These are phyloP conservation scores for Pocillopora meandrina DNA, from an alignment of 92 coral and sea anemone genomes.

Conservation along the genomic window DNA sequence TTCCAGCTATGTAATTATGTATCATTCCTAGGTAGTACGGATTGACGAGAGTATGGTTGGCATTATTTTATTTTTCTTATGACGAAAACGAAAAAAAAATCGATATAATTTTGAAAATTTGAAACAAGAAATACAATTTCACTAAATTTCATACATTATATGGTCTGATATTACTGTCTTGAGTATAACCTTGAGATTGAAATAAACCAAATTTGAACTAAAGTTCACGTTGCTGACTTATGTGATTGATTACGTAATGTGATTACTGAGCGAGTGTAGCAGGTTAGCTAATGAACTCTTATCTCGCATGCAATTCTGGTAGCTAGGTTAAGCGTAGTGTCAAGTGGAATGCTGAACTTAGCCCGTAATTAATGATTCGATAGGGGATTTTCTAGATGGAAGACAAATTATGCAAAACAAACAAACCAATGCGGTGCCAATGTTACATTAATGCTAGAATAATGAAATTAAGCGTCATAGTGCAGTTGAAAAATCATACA, in stretches of 20 bases:
- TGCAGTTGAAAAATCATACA: not conserved
- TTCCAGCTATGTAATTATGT: conserved; percentile 34
- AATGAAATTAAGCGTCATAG: not conserved
- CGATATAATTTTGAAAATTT: conserved; percentile 40
- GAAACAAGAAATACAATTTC: conserved; percentile 43
- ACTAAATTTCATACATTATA: not conserved
- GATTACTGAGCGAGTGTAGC: not conserved
- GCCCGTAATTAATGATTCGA: not conserved
- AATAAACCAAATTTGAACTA: conserved; percentile 9
- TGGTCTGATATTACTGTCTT: conserved; percentile 5
- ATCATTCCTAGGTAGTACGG: conserved; percentile 16
- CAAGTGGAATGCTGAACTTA: conserved; percentile 2
- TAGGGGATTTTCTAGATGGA: not conserved
- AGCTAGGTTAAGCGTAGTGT: not conserved
- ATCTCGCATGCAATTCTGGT: not conserved
- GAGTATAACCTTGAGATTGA: conserved; percentile 14
- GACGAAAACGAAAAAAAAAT: conserved; percentile 52
- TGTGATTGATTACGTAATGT: not conserved
- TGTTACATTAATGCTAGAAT: not conserved
- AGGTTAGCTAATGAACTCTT: too few relatives aligned
- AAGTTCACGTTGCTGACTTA: not conserved
- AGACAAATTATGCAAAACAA: not conserved
- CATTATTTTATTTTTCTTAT: conserved; percentile 27
- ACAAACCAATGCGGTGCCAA: not conserved
- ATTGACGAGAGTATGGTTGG: conserved; percentile 8